Conservation (phyloP, 2,113 vertebrate genomes). For the Calidris pugnax region DNA sequence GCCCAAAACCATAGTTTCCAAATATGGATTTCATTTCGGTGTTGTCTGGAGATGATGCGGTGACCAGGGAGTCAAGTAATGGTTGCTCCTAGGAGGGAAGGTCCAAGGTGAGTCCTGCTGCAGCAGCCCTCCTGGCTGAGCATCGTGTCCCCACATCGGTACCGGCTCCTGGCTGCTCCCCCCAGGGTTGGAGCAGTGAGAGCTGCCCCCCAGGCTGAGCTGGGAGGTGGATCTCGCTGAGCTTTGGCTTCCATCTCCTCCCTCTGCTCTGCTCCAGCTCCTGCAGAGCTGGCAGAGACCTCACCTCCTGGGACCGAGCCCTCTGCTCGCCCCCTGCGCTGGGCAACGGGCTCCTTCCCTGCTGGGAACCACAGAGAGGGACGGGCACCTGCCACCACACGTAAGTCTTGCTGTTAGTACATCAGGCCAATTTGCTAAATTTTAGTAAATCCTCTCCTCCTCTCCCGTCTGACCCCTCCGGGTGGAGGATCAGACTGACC, state of each 20-base stretch:
- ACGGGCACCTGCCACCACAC: accelerated
- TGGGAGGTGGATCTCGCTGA: background rate
- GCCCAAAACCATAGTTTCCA: background rate
- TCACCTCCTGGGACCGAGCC: background rate
- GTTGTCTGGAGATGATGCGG: background rate
- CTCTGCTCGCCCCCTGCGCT: background rate
- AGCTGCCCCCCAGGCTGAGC: background rate
- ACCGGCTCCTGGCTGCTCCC: background rate
- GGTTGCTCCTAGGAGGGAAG: background rate
- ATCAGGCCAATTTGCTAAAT: background rate
- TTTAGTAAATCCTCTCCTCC: background rate
- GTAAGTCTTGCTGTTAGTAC: background rate
- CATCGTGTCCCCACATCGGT: accelerated
- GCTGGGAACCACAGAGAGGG: background rate
- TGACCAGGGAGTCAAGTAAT: background rate
- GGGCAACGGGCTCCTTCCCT: background rate
- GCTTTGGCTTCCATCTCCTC: background rate
- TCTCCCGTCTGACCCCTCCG: background rate
- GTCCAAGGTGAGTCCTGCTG: background rate
- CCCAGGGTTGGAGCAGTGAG: background rate
- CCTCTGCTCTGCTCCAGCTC: background rate
- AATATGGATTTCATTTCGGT: background rate
- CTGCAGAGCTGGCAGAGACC: background rate
- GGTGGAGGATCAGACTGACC: background rate
- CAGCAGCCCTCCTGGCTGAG: background rate